Evolutionary conservation across 2,888 invertebrate genomes (phyloP), one percentile per base, ranked within the genome.

Genomic region (Zygogramma bicolorata): DNA sequence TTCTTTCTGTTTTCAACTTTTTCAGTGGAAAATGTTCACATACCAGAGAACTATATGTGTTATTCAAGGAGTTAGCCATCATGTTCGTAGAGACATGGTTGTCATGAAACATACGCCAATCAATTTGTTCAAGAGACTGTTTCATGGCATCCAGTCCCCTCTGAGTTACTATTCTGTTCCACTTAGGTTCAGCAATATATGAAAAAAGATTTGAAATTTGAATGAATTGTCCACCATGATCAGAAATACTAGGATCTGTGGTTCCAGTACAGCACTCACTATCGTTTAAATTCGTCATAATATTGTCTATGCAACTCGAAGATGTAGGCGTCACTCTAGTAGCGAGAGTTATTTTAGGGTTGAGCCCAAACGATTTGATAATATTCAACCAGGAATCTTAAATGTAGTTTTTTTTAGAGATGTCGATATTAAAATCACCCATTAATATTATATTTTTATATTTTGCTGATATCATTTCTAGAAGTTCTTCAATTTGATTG

Each of bases 351-450:
- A 60, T 34, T 34, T 60, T 60, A 20, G 38, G 60, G 31, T 60
- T 20, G 3, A 60, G 31, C 1, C 60, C 60, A 15, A 60, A 60
- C 15, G 31, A 60, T 60, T 60, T 34, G 13, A 60, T 31, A n/a
- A 60, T 34, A 60, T 60, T 34, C 34, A 60, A 60, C 60, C 31
- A 60, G 34, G 15, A 18, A 20, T 60, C 34, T 3, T 15, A 34
- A 13, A 60, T 60, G 34, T 31, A 22, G 22, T 60, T 22, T 10
- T 60, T 60, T 34, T 60, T 34, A 15, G 31, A 3, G 15, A 8
- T 60, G 60, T 60, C 60, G 18, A 60, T 60, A 38, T 60, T 34
- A 18, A 60, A 60, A 60, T 60, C 60, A 8, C 60, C 60, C 15
- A 60, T 3, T 22, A 60, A 0, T 7, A 60, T 60, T 20, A 60